Percentiles rank a stretch among this genome's conserved stretches.
Evolutionary conservation across 2,113 vertebrate genomes (phyloP).

Genomic region (Rhinogobius similis): DNA sequence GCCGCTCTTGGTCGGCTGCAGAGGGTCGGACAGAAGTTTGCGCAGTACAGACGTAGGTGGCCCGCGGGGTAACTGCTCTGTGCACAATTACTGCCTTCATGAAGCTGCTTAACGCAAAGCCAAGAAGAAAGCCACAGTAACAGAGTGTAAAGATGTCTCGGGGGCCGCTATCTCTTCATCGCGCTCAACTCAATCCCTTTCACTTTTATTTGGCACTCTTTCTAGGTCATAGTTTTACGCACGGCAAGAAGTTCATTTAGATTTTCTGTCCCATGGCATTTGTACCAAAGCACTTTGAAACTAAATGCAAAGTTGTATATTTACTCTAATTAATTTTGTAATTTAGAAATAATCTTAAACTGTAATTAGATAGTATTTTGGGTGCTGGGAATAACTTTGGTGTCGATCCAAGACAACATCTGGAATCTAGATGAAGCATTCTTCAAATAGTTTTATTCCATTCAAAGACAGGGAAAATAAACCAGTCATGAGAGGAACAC

Average conservation of each 20-base stretch:
- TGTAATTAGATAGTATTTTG: background rate
- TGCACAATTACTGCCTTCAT: conserved; percentile 59
- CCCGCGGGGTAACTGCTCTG: conserved; percentile 48
- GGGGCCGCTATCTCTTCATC: conserved; percentile 41
- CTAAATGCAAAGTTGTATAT: background rate
- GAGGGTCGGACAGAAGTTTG: conserved; percentile 57
- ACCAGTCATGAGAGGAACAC: background rate
- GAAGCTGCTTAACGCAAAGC: conserved; percentile 36
- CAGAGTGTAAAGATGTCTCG: conserved; percentile 49
- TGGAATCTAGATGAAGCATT: background rate
- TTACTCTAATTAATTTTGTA: background rate
- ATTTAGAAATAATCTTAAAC: background rate
- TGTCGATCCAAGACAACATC: background rate
- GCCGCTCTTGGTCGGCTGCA: conserved; percentile 34
- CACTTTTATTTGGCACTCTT: conserved; percentile 25
- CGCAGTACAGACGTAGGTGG: conserved; percentile 56
- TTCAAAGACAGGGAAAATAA: background rate
- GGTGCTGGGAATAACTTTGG: background rate
- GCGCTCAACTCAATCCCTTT: conserved; percentile 16
- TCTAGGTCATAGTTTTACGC: conserved; percentile 23
- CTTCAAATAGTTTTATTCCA: background rate
- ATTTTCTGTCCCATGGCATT: background rate
- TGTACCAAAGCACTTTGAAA: background rate
- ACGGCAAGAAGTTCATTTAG: background rate
- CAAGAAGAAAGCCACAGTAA: conserved; percentile 31